Evolutionary conservation across 2,888 invertebrate genomes (phyloP), one percentile per base, ranked within the genome.

Genomic region (Drosophila gaucha): DNA sequence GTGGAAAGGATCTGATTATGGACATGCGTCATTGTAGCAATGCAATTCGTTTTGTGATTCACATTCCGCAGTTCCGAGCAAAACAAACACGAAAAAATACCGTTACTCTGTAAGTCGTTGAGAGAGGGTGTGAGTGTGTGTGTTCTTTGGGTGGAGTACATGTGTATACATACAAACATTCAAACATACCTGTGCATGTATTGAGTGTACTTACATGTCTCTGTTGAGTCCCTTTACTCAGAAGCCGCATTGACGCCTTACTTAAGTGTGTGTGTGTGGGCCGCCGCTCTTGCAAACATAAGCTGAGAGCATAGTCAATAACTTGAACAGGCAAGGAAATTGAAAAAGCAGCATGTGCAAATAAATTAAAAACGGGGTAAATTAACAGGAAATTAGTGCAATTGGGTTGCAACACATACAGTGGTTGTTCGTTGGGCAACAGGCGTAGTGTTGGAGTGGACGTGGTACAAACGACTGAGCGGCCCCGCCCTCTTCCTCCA

Each of bases 21-120:
- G 41, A 12, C 18, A 2, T 41, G 28, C 8, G 60, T 22, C 49
- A 33, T 12, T 54, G 44, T 44, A 65, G 20, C 8, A 36, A 31
- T 38, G 39, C 28, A 18, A 41, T 59, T 49, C 65, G 52, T 54
- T 44, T 55, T 74, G 72, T 74, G 41, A 30, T 51, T 47, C 26
- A 54, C 51, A 41, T 63, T 33, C 78, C 55, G 60, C 58, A 30
- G n/a, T 30, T 24, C 35, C 22, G 74, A 75, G 75, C 74, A 75
- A 75, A 75, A 75, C 74, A 75, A 75, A 78, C 68, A 56, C 14
- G 43, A 59, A 51, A 59, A 66, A 75, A 60, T 74, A 75, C 74
- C 74, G 74, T 78, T 78, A 75, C 60, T 26, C 36, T 43, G 50
- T 60, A 57, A 77, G 56, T 58, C 46, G 51, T 14, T 47, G 28